phyloP scores from a whole-genome alignment of 92 coral and sea anemone species.

The Parazoanthus atlanticus region DNA sequence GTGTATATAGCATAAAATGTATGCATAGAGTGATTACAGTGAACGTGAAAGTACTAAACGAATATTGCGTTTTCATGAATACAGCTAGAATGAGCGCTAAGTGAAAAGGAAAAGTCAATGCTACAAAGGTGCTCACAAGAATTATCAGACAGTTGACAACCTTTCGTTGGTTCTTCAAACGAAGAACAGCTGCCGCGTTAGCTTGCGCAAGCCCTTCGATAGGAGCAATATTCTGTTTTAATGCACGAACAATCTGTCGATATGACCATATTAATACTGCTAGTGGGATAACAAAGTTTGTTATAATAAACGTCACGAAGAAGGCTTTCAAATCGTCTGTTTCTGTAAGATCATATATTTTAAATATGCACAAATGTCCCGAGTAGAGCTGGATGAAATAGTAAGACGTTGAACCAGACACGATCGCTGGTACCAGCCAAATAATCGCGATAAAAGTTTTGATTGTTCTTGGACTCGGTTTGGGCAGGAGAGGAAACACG shows the following conservation, averaged over 20 bases:
- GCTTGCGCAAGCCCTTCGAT: neutral
- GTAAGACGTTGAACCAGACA: neutral
- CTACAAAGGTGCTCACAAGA: conserved; percentile 2
- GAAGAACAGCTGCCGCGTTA: neutral
- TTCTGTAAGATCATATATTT: no score
- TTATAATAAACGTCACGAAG: neutral
- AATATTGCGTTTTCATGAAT: no score
- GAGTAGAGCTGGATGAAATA: neutral
- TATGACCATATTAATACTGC: no score
- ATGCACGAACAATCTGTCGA: no score
- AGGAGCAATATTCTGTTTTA: neutral
- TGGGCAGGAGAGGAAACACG: no score
- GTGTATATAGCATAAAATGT: neutral
- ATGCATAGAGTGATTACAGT: neutral
- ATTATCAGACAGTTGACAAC: neutral
- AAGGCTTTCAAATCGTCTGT: no score
- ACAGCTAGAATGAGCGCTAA: no score
- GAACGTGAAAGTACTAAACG: no score
- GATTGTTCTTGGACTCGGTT: no score
- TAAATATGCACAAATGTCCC: neutral
- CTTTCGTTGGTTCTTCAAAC: neutral
- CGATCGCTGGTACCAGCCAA: no score
- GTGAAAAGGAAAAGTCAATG: neutral
- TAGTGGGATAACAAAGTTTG: no score
- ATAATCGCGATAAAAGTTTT: no score